Conservation (phyloP, 2,888 invertebrate genomes). For the Stenodera caucasica region DNA sequence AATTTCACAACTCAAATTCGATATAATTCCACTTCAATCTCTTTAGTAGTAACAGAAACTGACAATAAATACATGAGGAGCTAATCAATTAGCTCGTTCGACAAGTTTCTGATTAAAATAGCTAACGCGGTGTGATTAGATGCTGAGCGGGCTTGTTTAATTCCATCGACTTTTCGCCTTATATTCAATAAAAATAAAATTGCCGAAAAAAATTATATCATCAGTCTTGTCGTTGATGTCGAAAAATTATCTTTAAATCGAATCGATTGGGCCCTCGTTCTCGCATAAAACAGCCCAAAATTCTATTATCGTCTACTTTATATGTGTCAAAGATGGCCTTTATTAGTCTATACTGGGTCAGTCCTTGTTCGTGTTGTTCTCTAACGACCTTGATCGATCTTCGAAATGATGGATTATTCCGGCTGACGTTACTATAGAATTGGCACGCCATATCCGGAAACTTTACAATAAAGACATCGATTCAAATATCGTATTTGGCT, state of each 20-base stretch:
- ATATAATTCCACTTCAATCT: not conserved
- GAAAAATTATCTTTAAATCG: too few relatives aligned
- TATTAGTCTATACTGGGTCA: not conserved
- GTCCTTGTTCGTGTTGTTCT: slow-evolving; percentile 1
- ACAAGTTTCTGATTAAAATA: not conserved
- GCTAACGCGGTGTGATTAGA: not conserved
- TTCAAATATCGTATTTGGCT: not conserved
- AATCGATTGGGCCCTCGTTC: too few relatives aligned
- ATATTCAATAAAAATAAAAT: not conserved
- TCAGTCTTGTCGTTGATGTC: not conserved
- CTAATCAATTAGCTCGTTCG: not conserved
- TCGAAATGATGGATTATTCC: not conserved
- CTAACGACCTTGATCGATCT: not conserved
- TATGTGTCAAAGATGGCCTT: not conserved
- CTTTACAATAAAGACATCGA: not conserved
- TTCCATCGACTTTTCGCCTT: slow-evolving; percentile 1
- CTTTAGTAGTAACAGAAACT: not conserved
- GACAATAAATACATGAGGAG: not conserved
- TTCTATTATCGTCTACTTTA: not conserved
- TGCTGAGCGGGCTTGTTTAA: slow-evolving; percentile 3
- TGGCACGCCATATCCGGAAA: not conserved
- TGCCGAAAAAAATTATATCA: not conserved
- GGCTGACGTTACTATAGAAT: not conserved
- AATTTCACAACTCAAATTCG: too few relatives aligned
- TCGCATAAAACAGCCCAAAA: not conserved